Base-by-base conservation (phyloP, 1,140 invertebrate species). In the Lasioglossum baleicum region DNA sequence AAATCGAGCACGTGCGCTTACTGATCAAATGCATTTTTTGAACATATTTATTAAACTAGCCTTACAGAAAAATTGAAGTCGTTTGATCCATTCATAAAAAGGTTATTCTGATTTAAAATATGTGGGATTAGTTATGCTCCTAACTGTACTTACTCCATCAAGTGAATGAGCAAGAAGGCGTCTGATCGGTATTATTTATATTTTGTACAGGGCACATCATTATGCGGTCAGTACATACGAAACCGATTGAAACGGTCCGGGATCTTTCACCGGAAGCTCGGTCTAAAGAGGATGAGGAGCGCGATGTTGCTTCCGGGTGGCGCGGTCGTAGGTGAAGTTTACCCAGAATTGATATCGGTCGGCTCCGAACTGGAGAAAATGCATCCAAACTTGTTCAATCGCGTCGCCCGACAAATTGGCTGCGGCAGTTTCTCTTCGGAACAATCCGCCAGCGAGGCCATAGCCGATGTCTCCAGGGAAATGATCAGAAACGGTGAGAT, bases 151-250 rank as follows among this genome's bases (percentile, higher is more conserved):
- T n/a, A 26, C 26, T 26, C 26, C 26, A 26, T 26, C 26, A 26
- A 26, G 26, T 26, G 26, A 26, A 26, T 26, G 1, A 0, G 26
- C 1, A 26, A 20, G 51, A 20, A 26, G 8, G 8, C 10, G 13
- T 35, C 7, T 7, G 44, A 7, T 17, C 10, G 2, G 15, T 58
- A 5, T 53, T 42, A 51, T 66, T 71, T 84, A 13, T 83, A 31
- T 80, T 90, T 86, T n/a, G 74, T 80, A 51, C 90, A 95, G 93
- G 94, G 95, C n/a, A 94, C 94, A 10, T 93, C 94, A 22, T 88
- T 96, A 0, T 96, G 95, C 85, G 94, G 94, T 3, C 95, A 95
- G 64, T 96, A 96, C 83, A 94, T 96, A 44, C 94, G 95, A 35
- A 93, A 93, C 53, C 94, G 95, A 2, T 86, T 96, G 22, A 95